Evolutionary conservation across 2,113 vertebrate genomes (phyloP).

Genomic region (Cepphus grylle): DNA sequence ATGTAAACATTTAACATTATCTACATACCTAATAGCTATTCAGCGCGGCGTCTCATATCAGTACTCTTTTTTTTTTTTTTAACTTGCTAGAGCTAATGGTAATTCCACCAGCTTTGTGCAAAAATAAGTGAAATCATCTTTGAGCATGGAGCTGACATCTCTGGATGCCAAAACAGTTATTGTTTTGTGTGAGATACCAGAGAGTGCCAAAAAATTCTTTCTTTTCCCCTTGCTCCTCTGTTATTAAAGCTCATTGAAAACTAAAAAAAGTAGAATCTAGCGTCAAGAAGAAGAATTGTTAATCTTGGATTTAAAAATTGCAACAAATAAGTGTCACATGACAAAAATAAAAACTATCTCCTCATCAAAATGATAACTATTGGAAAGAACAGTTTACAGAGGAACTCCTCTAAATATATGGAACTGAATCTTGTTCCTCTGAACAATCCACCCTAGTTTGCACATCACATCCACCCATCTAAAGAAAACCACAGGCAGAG

Average conservation of each 20-base stretch:
- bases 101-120: background rate
- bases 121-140: conserved; percentile 26
- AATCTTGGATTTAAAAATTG: conserved; percentile 5
- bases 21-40: background rate
- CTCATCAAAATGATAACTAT: background rate
- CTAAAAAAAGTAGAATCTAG: background rate
- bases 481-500: background rate
- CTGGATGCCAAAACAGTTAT: conserved; percentile 15
- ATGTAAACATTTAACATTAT: background rate
- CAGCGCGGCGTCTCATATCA: background rate
- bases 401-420: background rate
- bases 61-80: background rate
- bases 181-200: conserved; percentile 15
- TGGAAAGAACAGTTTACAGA: background rate
- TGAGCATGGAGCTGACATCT: background rate
- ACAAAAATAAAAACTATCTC: background rate
- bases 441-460: background rate
- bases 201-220: background rate
- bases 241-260: conserved; percentile 29
- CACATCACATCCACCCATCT: background rate
- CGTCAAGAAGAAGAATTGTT: background rate
- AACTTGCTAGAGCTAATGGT: background rate
- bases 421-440: background rate
- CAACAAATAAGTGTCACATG: background rate
- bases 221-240: background rate